Evolutionary conservation across 1,140 invertebrate species (phyloP).

Genomic region (Eulimnadia texana): DNA sequence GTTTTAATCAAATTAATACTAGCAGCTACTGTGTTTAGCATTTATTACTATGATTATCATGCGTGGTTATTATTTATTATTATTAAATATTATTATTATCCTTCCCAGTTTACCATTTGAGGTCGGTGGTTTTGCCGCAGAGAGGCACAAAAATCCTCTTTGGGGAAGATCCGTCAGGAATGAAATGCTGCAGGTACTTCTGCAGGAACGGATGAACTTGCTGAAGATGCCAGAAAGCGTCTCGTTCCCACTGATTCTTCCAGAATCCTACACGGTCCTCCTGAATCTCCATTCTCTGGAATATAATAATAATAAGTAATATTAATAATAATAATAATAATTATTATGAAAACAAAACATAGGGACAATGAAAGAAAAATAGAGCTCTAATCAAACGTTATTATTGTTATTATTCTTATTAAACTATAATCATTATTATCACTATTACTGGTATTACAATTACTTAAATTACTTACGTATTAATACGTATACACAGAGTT

Average conservation of each 20-base stretch:
- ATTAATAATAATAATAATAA: too few species aligned
- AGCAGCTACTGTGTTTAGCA: neutral
- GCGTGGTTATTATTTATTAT: neutral
- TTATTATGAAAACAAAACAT: too few species aligned
- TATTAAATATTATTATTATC: neutral
- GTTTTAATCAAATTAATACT: neutral
- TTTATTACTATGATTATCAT: neutral
- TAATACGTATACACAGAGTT: too few species aligned
- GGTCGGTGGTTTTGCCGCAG: constrained; percentile 19
- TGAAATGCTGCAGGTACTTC: constrained; percentile 2
- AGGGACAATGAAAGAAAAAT: too few species aligned
- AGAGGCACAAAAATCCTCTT: constrained; percentile 18
- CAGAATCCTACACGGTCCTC: constrained; percentile 12
- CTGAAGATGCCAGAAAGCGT: constrained; percentile 18
- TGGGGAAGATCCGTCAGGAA: neutral
- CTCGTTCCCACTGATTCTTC: constrained; percentile 13
- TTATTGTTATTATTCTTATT: too few species aligned
- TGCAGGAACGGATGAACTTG: constrained; percentile 18
- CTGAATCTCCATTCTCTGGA: too few species aligned
- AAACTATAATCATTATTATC: too few species aligned
- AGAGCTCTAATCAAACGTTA: too few species aligned
- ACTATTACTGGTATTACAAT: too few species aligned
- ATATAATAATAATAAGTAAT: too few species aligned
- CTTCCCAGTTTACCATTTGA: constrained; percentile 9
- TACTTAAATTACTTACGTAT: too few species aligned